Evolutionary conservation across 2,888 invertebrate genomes (phyloP).

Genomic region (Eudemis profundana): DNA sequence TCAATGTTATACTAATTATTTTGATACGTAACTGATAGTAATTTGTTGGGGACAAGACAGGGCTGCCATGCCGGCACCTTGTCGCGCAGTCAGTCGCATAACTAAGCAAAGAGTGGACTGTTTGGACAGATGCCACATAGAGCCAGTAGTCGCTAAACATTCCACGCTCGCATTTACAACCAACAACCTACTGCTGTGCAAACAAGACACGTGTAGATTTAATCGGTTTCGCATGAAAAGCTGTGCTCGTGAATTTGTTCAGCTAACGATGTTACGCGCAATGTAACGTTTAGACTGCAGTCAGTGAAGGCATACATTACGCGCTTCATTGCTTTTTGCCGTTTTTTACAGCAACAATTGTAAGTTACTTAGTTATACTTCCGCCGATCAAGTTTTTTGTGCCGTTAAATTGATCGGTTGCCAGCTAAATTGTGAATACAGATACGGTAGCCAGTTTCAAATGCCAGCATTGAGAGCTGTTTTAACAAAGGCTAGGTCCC

Average conservation of each 20-base stretch:
- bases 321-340: slow-evolving; percentile 28
- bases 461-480: slow-evolving; percentile 27
- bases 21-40: not conserved
- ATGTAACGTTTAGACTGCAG: slow-evolving; percentile 32
- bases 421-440: slow-evolving; percentile 19
- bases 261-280: slow-evolving; percentile 41
- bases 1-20: not conserved
- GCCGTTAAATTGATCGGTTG: slow-evolving; percentile 4
- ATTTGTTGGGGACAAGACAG: slow-evolving; percentile 1
- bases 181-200: slow-evolving; percentile 60
- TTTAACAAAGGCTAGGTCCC: slow-evolving; percentile 29
- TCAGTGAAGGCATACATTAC: slow-evolving; percentile 37
- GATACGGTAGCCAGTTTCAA: slow-evolving; percentile 20
- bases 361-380: slow-evolving; percentile 39
- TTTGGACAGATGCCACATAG: slow-evolving; percentile 62
- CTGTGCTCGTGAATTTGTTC: slow-evolving; percentile 59
- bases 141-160: slow-evolving; percentile 51
- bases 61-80: not conserved
- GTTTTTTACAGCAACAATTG: slow-evolving; percentile 30
- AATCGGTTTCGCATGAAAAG: slow-evolving; percentile 67
- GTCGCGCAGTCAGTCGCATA: slow-evolving; percentile 59
- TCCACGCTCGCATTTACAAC: slow-evolving; percentile 62
- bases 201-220: slow-evolving; percentile 71
- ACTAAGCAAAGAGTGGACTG: slow-evolving; percentile 59
- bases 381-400: slow-evolving; percentile 27